Evolutionary conservation across 2,113 vertebrate species (phyloP).

Genomic region (Catagonus wagneri): DNA sequence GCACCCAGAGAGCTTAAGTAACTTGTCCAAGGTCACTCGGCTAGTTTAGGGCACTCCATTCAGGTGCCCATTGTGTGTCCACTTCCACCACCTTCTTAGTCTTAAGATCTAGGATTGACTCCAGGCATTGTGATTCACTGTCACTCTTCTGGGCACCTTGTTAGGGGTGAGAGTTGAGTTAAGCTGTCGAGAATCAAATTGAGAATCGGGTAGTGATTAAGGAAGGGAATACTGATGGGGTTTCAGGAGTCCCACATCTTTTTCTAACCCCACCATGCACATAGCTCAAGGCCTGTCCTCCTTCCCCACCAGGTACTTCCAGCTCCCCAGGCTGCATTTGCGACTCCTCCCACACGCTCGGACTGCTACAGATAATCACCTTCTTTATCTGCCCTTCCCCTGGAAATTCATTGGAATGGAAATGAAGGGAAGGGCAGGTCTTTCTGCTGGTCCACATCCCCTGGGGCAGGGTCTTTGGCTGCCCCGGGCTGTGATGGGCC

Average conservation of each 20-base stretch:
- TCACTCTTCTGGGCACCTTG: not conserved
- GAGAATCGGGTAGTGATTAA: not conserved
- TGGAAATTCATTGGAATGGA: not conserved
- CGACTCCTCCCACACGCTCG: not conserved
- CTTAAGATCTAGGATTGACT: not conserved
- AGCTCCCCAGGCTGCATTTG: not conserved
- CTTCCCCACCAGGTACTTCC: not conserved
- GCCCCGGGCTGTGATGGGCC: not conserved
- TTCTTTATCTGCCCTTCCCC: too few relatives aligned
- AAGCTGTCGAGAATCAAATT: not conserved
- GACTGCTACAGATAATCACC: too few relatives aligned
- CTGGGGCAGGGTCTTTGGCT: not conserved
- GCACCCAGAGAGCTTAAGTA: not conserved
- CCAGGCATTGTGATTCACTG: not conserved
- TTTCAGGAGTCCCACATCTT: not conserved
- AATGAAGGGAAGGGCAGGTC: not conserved
- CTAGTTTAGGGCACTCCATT: not conserved
- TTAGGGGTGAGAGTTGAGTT: not conserved
- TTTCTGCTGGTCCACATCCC: not conserved
- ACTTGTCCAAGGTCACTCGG: constrained; percentile 13
- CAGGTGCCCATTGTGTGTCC: not conserved
- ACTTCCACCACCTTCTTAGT: not conserved
- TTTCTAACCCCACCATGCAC: not conserved
- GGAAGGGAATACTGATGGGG: not conserved
- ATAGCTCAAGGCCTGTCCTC: not conserved